phyloP scores from a whole-genome alignment of 2,888 invertebrate species.

The Cheilosia pagana region DNA sequence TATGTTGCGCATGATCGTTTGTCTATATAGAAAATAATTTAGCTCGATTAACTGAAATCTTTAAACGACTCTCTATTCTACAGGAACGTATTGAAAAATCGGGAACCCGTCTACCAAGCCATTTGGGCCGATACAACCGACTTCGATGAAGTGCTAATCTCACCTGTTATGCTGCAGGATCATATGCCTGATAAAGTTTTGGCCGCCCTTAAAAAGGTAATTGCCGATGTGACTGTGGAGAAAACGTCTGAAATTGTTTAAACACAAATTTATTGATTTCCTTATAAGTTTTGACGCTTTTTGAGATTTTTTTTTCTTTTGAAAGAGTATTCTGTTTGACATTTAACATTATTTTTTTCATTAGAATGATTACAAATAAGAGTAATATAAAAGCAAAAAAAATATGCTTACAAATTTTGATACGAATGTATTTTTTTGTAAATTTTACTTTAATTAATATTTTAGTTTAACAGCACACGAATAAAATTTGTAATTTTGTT shows the following conservation, averaged over 20 bases:
- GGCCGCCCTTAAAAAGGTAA: conserved; percentile 93
- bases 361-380: conserved; percentile 39
- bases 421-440: conserved; percentile 40
- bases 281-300: conserved; percentile 36
- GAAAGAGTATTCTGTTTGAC: conserved; percentile 58
- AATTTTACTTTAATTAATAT: conserved; percentile 25
- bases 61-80: conserved; percentile 66
- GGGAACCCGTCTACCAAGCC: conserved; percentile 93
- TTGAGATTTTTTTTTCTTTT: conserved; percentile 36
- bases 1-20: conserved; percentile 45
- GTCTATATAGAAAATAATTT: not conserved
- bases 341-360: conserved; percentile 39
- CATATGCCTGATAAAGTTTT: conserved; percentile 95
- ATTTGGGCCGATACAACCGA: conserved; percentile 93
- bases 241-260: conserved; percentile 77
- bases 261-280: conserved; percentile 17
- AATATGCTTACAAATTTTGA: conserved; percentile 33
- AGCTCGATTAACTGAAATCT: not conserved
- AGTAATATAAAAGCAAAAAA: not conserved
- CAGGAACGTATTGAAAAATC: conserved; percentile 88
- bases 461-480: conserved; percentile 51
- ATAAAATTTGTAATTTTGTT: conserved; percentile 34
- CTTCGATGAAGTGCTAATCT: conserved; percentile 94
- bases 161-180: conserved; percentile 95
- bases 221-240: conserved; percentile 80